phyloP scores from a whole-genome alignment of 2,888 invertebrate species.

The Cheilosia impressa region DNA sequence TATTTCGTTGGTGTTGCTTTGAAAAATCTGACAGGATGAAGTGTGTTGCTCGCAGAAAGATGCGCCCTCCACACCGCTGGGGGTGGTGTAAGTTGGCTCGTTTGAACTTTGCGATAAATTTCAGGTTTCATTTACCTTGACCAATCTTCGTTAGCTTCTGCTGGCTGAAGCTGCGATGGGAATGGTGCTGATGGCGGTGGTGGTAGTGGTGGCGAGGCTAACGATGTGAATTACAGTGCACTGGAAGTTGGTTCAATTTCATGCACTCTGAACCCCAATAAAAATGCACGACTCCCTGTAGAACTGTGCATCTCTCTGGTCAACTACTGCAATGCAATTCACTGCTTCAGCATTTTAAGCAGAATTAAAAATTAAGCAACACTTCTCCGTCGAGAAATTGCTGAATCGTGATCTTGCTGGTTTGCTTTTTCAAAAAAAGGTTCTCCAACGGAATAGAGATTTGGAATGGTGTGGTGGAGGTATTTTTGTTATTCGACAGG shows the following conservation, averaged over 20 bases:
- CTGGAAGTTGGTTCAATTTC: constrained; percentile 70
- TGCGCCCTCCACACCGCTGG: constrained; percentile 22
- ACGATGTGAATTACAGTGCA: constrained; percentile 36
- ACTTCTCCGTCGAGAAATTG: constrained; percentile 53
- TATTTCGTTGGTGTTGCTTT: constrained; percentile 46
- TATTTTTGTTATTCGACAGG: background rate
- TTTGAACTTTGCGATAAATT: constrained; percentile 70
- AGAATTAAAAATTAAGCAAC: constrained; percentile 72
- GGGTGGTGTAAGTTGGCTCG: constrained; percentile 14
- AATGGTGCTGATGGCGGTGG: no score
- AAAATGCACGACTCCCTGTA: constrained; percentile 67
- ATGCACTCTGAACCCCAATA: constrained; percentile 72
- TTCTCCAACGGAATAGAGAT: background rate
- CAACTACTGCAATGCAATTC: constrained; percentile 25
- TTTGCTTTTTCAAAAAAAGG: constrained; percentile 11
- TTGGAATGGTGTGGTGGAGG: background rate
- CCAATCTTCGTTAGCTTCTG: constrained; percentile 58
- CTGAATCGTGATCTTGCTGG: constrained; percentile 62
- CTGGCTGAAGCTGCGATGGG: background rate
- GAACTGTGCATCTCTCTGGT: constrained; percentile 25
- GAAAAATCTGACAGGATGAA: constrained; percentile 69
- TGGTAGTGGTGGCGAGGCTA: background rate
- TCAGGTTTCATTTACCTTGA: constrained; percentile 73
- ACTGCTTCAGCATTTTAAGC: constrained; percentile 45
- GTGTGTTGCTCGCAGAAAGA: constrained; percentile 45